Conservation (phyloP, 2,888 invertebrate species). For the Noctua janthe region DNA sequence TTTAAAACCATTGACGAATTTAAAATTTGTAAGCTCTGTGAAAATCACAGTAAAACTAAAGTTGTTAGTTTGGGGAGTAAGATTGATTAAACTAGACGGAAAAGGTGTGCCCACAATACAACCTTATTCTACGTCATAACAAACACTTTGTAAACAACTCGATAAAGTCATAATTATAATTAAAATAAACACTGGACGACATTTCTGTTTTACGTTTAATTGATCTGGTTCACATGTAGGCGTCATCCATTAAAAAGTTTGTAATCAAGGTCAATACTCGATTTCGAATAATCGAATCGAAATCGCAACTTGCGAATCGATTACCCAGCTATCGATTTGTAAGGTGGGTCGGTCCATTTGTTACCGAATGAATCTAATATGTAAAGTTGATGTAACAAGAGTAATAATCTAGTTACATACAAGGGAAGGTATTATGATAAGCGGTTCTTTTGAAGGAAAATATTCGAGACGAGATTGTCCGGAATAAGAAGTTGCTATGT, state of each 20-base stretch:
- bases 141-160: constrained; percentile 39
- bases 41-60: not conserved
- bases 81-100: not conserved
- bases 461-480: constrained; percentile 38
- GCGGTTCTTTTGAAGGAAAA: constrained; percentile 52
- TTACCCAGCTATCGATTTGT: constrained; percentile 43
- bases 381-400: constrained; percentile 56
- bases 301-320: constrained; percentile 32
- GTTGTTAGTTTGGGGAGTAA: not conserved
- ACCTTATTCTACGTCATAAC: constrained; percentile 3
- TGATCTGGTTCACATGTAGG: constrained; percentile 63
- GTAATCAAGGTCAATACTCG: constrained; percentile 63
- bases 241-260: constrained; percentile 57
- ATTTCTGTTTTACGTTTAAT: constrained; percentile 55
- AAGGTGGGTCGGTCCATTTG: constrained; percentile 47
- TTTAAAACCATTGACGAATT: not conserved
- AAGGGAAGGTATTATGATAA: constrained; percentile 41
- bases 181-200: constrained; percentile 33
- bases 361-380: constrained; percentile 51
- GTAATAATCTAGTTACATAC: constrained; percentile 49
- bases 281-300: constrained; percentile 54
- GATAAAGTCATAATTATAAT: constrained; percentile 56
- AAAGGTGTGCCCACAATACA: not conserved
- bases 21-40: not conserved
- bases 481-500: constrained; percentile 36